phyloP scores from a whole-genome alignment of 2,888 invertebrate species.

The Oeneis ivallda region DNA sequence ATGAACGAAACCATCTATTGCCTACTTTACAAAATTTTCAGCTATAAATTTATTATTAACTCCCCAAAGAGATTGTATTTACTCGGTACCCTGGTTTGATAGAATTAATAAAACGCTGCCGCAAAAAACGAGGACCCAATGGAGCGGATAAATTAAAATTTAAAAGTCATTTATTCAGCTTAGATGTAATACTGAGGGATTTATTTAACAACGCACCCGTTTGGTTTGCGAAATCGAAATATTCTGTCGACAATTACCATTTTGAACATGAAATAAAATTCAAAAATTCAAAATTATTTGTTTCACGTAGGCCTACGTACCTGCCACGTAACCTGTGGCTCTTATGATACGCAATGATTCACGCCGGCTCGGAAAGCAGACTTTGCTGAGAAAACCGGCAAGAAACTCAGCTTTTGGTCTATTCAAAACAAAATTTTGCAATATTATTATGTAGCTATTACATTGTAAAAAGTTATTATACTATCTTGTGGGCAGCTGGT shows the following conservation, averaged over 20 bases:
- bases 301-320: too few relatives aligned
- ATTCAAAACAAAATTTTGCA: too few relatives aligned
- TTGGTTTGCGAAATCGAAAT: neutral
- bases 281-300: too few relatives aligned
- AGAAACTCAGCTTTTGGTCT: too few relatives aligned
- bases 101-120: constrained; percentile 27
- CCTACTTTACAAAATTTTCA: constrained; percentile 12
- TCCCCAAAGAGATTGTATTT: constrained; percentile 27
- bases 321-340: too few relatives aligned
- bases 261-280: neutral
- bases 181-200: constrained; percentile 26
- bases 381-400: too few relatives aligned
- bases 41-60: constrained; percentile 26
- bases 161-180: constrained; percentile 32
- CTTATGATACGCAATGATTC: too few relatives aligned
- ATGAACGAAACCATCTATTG: neutral
- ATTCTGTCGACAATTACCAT: neutral
- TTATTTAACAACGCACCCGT: constrained; percentile 29
- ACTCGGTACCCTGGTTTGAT: constrained; percentile 24
- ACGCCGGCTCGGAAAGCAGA: too few relatives aligned
- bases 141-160: constrained; percentile 32
- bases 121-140: constrained; percentile 25
- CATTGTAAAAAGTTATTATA: too few relatives aligned
- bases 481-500: too few relatives aligned
- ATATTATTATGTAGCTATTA: too few relatives aligned